Evolutionary conservation across 2,888 invertebrate genomes (phyloP), one percentile per base, ranked within the genome.

Genomic region (Lasioglossum leucozonium): DNA sequence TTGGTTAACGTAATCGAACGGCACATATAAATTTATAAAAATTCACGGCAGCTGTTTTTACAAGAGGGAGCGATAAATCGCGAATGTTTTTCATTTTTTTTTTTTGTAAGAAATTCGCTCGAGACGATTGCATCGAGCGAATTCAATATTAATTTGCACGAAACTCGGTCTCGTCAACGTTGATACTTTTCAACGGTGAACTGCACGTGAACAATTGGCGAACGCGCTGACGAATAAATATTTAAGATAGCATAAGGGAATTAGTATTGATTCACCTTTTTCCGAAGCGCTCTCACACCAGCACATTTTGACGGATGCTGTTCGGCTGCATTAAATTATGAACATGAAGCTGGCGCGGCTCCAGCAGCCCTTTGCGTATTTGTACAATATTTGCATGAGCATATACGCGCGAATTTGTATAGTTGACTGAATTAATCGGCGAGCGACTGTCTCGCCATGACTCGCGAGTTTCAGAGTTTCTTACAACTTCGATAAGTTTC

Each of bases 351-450:
- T 65, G 34, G 65, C 65, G 8, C 18, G 65, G 34, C 8, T 65
- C 65, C 65, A 34, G 22, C 65, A 18, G 30, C 65, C 65, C 65
- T 65, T 65, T 10, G 18, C 18, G 34, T 65, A 30, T 65, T 65
- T 65, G 65, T 30, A 34, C 18, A 34, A 65, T 65, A 65, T 65
- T 65, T 65, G 65, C 65, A 65, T 65, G 65, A 34, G 65, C 65
- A 65, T 65, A 65, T 22, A 65, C 34, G 34, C 34, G 22, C 6
- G 10, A 22, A 65, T 34, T 30, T 22, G 18, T 65, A 65, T 30
- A 18, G 65, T 30, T 18, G 22, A 10, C 58, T 26, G 58, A 58
- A 26, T 58, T 58, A 58, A 58, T 26, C 58, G 58, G 2, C 65
- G 34, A 16, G 3, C 65, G 26, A 34, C 8, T 30, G 8, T 30